Conservation (phyloP, 2,888 invertebrate genomes). For the Amitus sp. region DNA sequence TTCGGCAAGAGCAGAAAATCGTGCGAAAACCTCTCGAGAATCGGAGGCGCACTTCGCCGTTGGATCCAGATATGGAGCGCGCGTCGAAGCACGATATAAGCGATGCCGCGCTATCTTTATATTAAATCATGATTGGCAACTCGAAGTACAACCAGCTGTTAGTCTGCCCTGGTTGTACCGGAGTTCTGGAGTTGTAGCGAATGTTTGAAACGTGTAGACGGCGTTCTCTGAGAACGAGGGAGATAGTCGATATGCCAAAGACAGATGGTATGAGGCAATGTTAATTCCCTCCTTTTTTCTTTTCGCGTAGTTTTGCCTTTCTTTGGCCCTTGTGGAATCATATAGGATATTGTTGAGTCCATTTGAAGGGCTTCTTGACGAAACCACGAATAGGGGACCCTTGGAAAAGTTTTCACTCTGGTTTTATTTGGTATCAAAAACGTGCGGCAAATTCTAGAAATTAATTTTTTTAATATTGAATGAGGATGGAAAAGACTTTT, state of each 20-base stretch:
- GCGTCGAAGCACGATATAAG: constrained; percentile 25
- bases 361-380: neutral
- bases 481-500: no score
- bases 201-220: constrained; percentile 25
- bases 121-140: constrained; percentile 41
- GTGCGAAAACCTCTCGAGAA: no score
- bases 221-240: constrained; percentile 20
- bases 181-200: constrained; percentile 20
- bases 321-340: constrained; percentile 10
- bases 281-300: constrained; percentile 17
- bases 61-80: no score
- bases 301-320: neutral
- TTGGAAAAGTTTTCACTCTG: no score
- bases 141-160: constrained; percentile 29
- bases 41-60: no score
- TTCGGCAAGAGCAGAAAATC: no score
- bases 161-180: constrained; percentile 20
- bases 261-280: constrained; percentile 21
- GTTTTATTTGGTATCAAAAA: no score
- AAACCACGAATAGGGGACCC: no score
- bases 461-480: no score
- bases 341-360: neutral
- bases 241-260: constrained; percentile 17
- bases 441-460: no score
- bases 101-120: constrained; percentile 30